A percentile compares a stretch with the other conserved stretches of the same genome.
phyloP scores from a whole-genome alignment of 2,797 vertebrate species.

The Pipistrellus kuhlii region DNA sequence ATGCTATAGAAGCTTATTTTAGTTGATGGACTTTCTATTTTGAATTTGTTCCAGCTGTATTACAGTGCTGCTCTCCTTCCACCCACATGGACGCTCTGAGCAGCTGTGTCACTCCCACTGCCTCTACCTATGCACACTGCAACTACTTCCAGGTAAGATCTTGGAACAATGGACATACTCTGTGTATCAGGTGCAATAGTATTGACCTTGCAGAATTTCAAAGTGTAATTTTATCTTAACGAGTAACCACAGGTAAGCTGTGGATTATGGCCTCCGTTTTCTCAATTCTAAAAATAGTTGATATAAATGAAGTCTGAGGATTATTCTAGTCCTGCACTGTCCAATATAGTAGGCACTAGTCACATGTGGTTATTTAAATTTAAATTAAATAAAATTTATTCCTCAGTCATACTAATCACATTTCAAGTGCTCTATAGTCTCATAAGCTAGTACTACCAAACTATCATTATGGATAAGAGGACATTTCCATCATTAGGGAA shows the following conservation, averaged over 20 bases:
- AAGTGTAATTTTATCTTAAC: conserved; percentile 53
- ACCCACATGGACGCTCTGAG: conserved; percentile 80
- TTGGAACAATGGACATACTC: neutral
- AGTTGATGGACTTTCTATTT: conserved; percentile 54
- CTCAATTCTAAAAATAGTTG: conserved; percentile 39
- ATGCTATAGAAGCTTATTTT: neutral
- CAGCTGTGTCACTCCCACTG: conserved; percentile 78
- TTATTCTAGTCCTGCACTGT: conserved; percentile 8
- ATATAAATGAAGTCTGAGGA: neutral
- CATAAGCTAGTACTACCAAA: neutral
- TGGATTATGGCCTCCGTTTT: conserved; percentile 53
- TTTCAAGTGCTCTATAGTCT: conserved; percentile 9
- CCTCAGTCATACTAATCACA: neutral
- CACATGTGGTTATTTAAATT: conserved; percentile 12
- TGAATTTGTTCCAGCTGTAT: conserved; percentile 80
- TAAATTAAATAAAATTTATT: conserved; percentile 37
- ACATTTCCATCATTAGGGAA: neutral
- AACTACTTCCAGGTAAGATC: conserved; percentile 88
- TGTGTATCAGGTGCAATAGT: neutral
- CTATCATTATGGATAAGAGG: neutral
- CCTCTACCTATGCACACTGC: conserved; percentile 83
- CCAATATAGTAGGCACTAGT: neutral
- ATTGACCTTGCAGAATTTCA: neutral
- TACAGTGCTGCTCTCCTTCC: conserved; percentile 80
- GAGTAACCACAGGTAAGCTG: conserved; percentile 30